Conservation (phyloP, 1,140 invertebrate genomes). For the Polyergus mexicanus region DNA sequence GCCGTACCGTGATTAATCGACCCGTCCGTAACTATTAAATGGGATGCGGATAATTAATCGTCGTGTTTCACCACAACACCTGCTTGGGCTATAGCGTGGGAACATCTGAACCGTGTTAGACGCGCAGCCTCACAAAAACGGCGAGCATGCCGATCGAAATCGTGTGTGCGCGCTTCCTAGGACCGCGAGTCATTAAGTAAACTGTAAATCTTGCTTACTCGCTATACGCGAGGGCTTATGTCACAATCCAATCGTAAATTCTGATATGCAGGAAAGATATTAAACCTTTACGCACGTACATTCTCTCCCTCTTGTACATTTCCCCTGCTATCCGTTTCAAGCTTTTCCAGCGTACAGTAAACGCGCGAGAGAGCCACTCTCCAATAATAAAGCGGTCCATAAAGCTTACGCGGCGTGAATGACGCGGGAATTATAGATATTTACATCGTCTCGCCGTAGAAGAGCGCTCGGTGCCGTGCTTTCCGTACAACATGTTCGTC, state of each 20-base stretch:
- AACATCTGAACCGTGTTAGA: constrained; percentile 61
- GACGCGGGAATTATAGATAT: constrained; percentile 57
- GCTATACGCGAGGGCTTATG: constrained; percentile 34
- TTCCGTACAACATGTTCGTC: constrained; percentile 7
- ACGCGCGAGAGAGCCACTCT: constrained; percentile 38
- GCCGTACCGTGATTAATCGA: constrained; percentile 57
- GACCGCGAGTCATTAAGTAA: constrained; percentile 51
- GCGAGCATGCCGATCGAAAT: constrained; percentile 40
- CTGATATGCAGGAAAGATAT: constrained; percentile 45
- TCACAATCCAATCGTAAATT: constrained; percentile 63
- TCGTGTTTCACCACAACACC: constrained; percentile 60
- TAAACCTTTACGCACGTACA: constrained; percentile 43
- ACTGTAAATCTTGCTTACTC: constrained; percentile 63
- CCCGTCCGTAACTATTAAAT: constrained; percentile 55
- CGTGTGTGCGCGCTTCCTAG: not conserved
- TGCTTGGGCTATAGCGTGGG: constrained; percentile 55
- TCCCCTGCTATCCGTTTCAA: constrained; percentile 11
- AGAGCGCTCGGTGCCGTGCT: constrained; percentile 4
- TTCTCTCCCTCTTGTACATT: not conserved
- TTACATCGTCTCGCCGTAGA: constrained; percentile 33
- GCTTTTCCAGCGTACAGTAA: constrained; percentile 55
- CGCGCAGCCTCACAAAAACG: constrained; percentile 46
- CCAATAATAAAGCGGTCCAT: constrained; percentile 60
- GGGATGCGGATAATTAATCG: constrained; percentile 64
- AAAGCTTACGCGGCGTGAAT: constrained; percentile 53